Percentiles rank a stretch among this genome's conserved stretches.
Conservation (phyloP, 2,888 invertebrate species). For the Dolichopus griseipennis region DNA sequence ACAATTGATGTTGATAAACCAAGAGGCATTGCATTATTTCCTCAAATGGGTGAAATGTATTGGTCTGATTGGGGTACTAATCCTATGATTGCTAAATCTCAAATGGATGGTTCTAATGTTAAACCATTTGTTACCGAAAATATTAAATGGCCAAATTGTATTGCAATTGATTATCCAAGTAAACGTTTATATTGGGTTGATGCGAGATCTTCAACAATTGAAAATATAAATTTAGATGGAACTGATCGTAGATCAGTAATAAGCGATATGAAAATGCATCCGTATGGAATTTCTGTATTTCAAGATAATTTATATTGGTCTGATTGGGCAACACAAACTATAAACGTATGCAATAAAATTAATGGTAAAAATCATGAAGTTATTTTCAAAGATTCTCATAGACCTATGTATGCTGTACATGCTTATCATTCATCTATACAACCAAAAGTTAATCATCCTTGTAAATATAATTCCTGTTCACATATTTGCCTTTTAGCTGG, state of each 20-base stretch:
- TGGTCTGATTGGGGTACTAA: constrained; percentile 82
- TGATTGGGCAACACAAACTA: constrained; percentile 69
- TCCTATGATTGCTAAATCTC: constrained; percentile 65
- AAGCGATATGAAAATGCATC: constrained; percentile 61
- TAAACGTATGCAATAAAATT: constrained; percentile 70
- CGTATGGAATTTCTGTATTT: constrained; percentile 76
- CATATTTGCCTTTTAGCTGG: constrained; percentile 68
- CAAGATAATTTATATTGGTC: constrained; percentile 86
- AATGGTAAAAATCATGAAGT: constrained; percentile 55
- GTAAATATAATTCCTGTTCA: constrained; percentile 55
- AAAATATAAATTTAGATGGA: constrained; percentile 56
- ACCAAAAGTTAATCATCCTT: constrained; percentile 52
- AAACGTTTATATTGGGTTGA: constrained; percentile 84
- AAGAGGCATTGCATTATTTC: constrained; percentile 60
- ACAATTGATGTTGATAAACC: constrained; percentile 56
- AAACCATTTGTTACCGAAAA: constrained; percentile 53
- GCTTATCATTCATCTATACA: constrained; percentile 64
- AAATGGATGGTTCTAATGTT: constrained; percentile 73
- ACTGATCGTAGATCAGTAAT: constrained; percentile 53
- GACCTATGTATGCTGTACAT: constrained; percentile 51
- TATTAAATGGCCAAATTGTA: constrained; percentile 73
- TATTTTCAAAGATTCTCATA: constrained; percentile 44
- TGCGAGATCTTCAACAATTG: constrained; percentile 57
- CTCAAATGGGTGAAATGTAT: constrained; percentile 67
- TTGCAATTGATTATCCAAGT: constrained; percentile 72